These are phyloP conservation scores for Amphiura filiformis DNA, from an alignment of 35 echinoderm and acorn worm species.

Conservation along the genomic window DNA sequence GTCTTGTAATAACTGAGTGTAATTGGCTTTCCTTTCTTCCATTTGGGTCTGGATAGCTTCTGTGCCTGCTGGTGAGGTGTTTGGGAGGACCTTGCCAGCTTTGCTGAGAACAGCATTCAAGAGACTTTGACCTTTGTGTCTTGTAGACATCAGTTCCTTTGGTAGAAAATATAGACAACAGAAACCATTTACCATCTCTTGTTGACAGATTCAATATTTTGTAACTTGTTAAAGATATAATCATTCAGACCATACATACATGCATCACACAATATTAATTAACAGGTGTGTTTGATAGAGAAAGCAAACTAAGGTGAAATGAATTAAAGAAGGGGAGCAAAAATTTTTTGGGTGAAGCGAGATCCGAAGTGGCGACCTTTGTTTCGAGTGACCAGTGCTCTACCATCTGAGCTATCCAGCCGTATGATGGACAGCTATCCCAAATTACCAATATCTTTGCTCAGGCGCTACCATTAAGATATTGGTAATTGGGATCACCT, in stretches of 20 bases:
- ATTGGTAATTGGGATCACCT: too few relatives aligned
- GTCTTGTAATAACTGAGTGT: slow-evolving; percentile 34
- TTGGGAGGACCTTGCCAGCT: slow-evolving; percentile 51
- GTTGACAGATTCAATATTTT: background rate
- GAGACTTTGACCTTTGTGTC: slow-evolving; percentile 69
- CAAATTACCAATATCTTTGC: too few relatives aligned
- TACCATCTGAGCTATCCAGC: too few relatives aligned
- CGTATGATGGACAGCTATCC: too few relatives aligned
- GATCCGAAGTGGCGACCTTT: too few relatives aligned
- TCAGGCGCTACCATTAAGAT: too few relatives aligned
- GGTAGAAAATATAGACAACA: background rate
- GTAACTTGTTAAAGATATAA: background rate
- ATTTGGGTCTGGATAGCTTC: slow-evolving; percentile 42
- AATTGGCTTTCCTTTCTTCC: slow-evolving; percentile 22
- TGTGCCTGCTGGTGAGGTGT: slow-evolving; percentile 48
- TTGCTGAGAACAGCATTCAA: slow-evolving; percentile 53
- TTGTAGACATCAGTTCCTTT: slow-evolving; percentile 72
- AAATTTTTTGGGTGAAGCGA: too few relatives aligned
- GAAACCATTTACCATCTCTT: background rate
- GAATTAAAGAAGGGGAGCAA: too few relatives aligned
- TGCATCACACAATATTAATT: too few relatives aligned
- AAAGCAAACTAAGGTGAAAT: too few relatives aligned
- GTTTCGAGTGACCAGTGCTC: too few relatives aligned
- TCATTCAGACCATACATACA: background rate
- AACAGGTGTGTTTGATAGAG: too few relatives aligned